Conservation (phyloP, 2,888 invertebrate genomes). For the Meliscaeva auricollis region DNA sequence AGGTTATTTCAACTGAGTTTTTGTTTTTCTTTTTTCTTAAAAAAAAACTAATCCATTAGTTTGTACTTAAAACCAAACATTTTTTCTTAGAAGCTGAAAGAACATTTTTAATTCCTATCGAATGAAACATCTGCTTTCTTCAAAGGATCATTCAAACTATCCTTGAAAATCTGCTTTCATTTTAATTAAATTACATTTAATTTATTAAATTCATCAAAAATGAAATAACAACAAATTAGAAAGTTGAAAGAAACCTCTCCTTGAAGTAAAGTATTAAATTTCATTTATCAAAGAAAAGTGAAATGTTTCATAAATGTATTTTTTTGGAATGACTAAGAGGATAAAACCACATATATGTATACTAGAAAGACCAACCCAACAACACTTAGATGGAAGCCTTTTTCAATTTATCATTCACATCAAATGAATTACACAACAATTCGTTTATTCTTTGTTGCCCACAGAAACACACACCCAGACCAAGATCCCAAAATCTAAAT, state of each 20-base stretch:
- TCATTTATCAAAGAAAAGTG: neutral
- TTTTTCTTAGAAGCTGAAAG: neutral
- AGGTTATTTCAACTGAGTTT: no score
- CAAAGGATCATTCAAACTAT: no score
- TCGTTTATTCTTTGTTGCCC: slow-evolving; percentile 1
- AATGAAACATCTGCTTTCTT: no score
- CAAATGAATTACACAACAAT: slow-evolving; percentile 44
- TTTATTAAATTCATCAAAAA: neutral
- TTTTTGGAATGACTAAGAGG: neutral
- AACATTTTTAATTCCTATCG: neutral
- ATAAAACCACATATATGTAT: neutral
- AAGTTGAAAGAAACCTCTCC: neutral
- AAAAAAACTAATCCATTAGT: no score
- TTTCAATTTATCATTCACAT: slow-evolving; percentile 59
- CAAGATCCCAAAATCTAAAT: neutral
- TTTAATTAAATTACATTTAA: neutral
- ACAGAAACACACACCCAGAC: neutral
- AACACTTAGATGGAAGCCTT: neutral
- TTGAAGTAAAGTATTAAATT: neutral
- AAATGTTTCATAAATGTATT: neutral
- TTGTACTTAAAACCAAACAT: no score
- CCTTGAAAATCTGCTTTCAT: neutral
- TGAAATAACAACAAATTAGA: neutral
- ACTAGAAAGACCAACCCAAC: neutral
- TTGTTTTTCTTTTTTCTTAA: no score